Conservation (phyloP, 2,797 vertebrate genomes). For the Gephyroberyx darwinii region DNA sequence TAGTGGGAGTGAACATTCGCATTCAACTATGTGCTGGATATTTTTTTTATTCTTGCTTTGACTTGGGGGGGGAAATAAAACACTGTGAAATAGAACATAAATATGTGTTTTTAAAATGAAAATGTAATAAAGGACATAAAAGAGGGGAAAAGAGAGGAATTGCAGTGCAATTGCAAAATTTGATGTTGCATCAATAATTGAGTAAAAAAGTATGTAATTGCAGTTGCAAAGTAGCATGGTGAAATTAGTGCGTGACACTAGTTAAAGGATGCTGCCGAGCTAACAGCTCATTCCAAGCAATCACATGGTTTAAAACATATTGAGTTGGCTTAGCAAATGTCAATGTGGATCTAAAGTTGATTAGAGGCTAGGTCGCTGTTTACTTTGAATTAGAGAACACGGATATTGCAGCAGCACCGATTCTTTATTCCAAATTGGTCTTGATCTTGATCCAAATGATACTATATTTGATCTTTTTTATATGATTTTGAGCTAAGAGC, state of each 20-base stretch:
- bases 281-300: conserved; percentile 43
- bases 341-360: conserved; percentile 73
- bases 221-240: neutral
- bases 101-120: conserved; percentile 5
- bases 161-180: neutral
- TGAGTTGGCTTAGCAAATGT: conserved; percentile 70
- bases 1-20: conserved; percentile 38
- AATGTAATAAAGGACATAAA: conserved; percentile 1
- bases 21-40: conserved; percentile 33
- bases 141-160: too few relatives aligned
- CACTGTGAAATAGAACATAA: neutral
- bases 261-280: conserved; percentile 13
- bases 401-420: conserved; percentile 48
- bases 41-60: conserved; percentile 22
- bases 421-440: conserved; percentile 50
- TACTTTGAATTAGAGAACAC: conserved; percentile 52
- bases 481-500: neutral
- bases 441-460: conserved; percentile 23
- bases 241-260: neutral
- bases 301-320: conserved; percentile 51
- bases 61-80: neutral
- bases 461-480: neutral
- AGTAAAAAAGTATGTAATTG: neutral
- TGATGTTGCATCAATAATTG: neutral
- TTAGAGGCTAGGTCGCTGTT: conserved; percentile 71